A percentile compares a stretch with the other conserved stretches of the same genome.
These are phyloP conservation scores for Sorex fumeus DNA, from an alignment of 2,113 vertebrate species.

Conservation along the genomic window DNA sequence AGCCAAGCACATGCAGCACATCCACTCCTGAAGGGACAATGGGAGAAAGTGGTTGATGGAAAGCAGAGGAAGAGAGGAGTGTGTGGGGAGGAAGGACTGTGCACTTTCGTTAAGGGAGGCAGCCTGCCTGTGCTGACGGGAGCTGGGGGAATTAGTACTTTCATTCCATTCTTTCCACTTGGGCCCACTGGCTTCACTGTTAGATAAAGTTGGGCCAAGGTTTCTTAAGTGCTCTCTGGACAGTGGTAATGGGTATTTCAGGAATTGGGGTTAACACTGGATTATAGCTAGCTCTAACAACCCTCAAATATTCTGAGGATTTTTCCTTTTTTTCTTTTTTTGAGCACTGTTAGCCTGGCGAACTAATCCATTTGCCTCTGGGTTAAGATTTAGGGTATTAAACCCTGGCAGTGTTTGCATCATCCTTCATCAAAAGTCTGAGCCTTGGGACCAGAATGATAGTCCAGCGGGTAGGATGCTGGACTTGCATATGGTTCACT, in stretches of 20 bases:
- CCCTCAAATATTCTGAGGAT: neutral
- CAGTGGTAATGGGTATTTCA: neutral
- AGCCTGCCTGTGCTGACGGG: neutral
- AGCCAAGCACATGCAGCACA: neutral
- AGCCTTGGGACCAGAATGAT: no score
- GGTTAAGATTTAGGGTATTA: neutral
- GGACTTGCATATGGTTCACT: no score
- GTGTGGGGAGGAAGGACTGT: neutral
- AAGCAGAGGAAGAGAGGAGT: neutral
- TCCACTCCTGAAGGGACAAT: neutral
- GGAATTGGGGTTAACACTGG: neutral
- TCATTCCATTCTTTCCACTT: neutral
- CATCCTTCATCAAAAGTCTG: neutral
- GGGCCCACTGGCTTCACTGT: neutral
- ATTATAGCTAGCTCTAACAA: slow-evolving; percentile 5
- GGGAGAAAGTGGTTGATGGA: neutral
- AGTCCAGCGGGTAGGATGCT: no score
- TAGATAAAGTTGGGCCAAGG: neutral
- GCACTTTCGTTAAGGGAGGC: neutral
- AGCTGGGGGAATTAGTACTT: neutral
- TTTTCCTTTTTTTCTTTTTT: neutral
- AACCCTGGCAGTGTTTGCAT: neutral
- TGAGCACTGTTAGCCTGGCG: neutral
- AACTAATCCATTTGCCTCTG: neutral
- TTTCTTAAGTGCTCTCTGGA: neutral